Conservation (phyloP, 2,888 invertebrate genomes). For the Conomelus anceps region DNA sequence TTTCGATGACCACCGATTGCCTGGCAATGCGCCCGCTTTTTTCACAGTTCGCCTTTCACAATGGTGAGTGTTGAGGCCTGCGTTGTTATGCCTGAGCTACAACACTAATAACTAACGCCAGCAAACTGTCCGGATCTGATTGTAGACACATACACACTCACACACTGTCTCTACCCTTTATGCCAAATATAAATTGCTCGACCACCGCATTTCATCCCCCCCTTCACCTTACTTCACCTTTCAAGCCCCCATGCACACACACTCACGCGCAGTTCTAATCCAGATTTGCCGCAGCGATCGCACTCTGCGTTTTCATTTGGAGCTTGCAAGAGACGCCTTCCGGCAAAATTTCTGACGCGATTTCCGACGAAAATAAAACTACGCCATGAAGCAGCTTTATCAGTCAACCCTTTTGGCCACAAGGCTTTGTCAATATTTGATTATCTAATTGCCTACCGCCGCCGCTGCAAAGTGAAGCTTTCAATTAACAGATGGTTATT, state of each 20-base stretch:
- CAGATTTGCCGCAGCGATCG: background rate
- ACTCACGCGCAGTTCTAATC: background rate
- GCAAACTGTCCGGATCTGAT: background rate
- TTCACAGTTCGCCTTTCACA: background rate
- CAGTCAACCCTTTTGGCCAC: background rate
- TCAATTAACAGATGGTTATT: background rate
- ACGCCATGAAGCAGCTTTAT: background rate
- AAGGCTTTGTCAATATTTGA: background rate
- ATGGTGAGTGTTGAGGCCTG: background rate
- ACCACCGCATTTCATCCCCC: background rate
- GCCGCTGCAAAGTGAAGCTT: background rate
- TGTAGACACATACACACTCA: background rate
- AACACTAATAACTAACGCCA: background rate
- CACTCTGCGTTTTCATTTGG: background rate
- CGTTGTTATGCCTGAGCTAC: background rate
- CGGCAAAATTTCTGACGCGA: background rate
- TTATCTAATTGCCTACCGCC: background rate
- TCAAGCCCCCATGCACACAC: background rate
- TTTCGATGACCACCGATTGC: background rate
- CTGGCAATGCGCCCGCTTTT: background rate
- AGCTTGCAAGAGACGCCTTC: background rate
- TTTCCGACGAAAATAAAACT: background rate
- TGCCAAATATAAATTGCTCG: background rate
- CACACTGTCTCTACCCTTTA: background rate
- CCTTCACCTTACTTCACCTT: background rate